phyloP scores from a whole-genome alignment of 2,888 invertebrate species.

The Acleris laterana region DNA sequence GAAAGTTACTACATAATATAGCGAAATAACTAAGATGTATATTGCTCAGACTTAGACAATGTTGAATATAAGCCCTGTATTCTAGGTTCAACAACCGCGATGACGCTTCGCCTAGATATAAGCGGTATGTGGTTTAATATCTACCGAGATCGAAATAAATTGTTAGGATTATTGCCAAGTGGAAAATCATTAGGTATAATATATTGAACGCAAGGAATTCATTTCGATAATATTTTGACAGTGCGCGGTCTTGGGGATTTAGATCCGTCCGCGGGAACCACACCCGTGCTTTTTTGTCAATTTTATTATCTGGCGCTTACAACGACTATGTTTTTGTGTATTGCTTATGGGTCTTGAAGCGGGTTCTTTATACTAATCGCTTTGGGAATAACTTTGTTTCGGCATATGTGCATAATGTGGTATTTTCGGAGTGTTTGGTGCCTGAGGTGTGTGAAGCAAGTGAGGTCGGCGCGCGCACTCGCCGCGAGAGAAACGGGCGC shows the following conservation, averaged over 20 bases:
- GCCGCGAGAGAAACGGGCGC: constrained; percentile 66
- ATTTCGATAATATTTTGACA: constrained; percentile 84
- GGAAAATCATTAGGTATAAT: constrained; percentile 76
- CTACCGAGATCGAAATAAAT: constrained; percentile 81
- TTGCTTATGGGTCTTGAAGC: constrained; percentile 62
- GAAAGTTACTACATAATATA: too few relatives aligned
- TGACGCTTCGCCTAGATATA: constrained; percentile 77
- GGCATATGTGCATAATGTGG: constrained; percentile 33
- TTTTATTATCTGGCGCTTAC: constrained; percentile 59
- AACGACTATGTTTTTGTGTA: constrained; percentile 54
- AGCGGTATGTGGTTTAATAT: constrained; percentile 80
- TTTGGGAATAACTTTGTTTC: constrained; percentile 17
- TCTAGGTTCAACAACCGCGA: constrained; percentile 78
- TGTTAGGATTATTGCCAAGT: constrained; percentile 84
- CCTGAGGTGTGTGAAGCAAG: constrained; percentile 28
- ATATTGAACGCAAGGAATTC: constrained; percentile 82
- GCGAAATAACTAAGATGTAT: too few relatives aligned
- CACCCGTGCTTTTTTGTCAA: constrained; percentile 57
- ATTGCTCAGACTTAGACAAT: too few relatives aligned
- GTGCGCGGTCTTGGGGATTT: constrained; percentile 73
- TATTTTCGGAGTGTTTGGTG: constrained; percentile 44
- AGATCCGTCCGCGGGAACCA: constrained; percentile 59
- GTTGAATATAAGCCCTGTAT: constrained; percentile 48
- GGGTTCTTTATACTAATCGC: constrained; percentile 39
- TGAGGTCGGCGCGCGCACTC: constrained; percentile 25